phyloP scores from a whole-genome alignment of 1,140 invertebrate genomes.

The Leguminivora glycinivorella region DNA sequence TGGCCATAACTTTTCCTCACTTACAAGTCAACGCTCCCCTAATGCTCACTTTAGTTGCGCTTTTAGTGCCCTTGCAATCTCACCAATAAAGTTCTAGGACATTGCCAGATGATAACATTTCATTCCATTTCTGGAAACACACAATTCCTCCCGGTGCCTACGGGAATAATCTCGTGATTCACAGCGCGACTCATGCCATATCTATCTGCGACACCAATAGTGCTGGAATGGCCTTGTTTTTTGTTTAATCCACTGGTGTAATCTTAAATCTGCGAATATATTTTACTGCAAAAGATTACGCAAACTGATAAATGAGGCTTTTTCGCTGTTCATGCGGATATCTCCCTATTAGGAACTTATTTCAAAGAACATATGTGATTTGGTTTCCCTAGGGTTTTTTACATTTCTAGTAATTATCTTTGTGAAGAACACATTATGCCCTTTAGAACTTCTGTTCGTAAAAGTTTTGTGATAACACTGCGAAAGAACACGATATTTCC shows the following conservation, averaged over 20 bases:
- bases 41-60: background rate
- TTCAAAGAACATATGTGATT: background rate
- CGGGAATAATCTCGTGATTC: constrained; percentile 63
- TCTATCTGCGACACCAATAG: constrained; percentile 50
- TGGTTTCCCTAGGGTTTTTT: background rate
- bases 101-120: constrained; percentile 37
- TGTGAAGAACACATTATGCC: too few relatives aligned
- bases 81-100: constrained; percentile 56
- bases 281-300: background rate
- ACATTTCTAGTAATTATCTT: background rate
- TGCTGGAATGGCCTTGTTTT: constrained; percentile 18
- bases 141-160: constrained; percentile 55
- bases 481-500: too few relatives aligned
- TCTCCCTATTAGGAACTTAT: background rate
- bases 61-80: constrained; percentile 35
- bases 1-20: background rate
- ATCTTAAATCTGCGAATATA: constrained; percentile 33
- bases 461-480: too few relatives aligned
- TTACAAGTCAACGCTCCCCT: background rate
- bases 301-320: background rate
- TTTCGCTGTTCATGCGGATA: background rate
- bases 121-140: constrained; percentile 61
- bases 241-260: constrained; percentile 32
- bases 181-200: constrained; percentile 59
- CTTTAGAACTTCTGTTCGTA: too few relatives aligned